Evolutionary conservation across 2,888 invertebrate species (phyloP), one percentile per base, ranked within the genome.

Genomic region (Apodemia zela): DNA sequence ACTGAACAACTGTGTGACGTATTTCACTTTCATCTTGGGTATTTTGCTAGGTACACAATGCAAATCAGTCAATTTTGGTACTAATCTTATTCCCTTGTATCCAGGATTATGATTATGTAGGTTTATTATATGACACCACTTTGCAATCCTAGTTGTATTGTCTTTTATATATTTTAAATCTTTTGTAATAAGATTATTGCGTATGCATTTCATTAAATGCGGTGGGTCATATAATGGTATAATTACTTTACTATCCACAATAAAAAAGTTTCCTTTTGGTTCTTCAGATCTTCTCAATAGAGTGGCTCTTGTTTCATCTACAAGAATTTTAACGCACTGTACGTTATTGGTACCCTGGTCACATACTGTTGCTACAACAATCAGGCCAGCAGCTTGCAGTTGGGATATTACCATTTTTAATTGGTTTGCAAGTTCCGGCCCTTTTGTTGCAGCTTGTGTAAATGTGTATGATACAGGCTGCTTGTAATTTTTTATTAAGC

Each of bases 1-100:
- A 47, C 76, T 77, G 59, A 75, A 74, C 29, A 77, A 17, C 60
- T 73, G 75, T 1, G 67, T 64, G 1, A 73, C 75, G 51, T 35
- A 62, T 62, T 65, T 64, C 21, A 61, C 58, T 29, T 61, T 61
- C 38, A 59, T 61, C 15, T 29, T 25, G 0, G 59, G 59, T 17
- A 62, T 54, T 51, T 62, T 62, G 17, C 13, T 21, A 8, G 59
- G 58, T 15, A 58, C 33, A 45, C 57, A 61, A 38, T 51, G 64
- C 6, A 58, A 29, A 17, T 64, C 61, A 10, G 61, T 61, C 38
- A 64, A 61, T 59, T 64, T 64, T 5, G 61, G 58, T 13, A 61
- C 15, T 15, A 61, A 47, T 18, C 59, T 21, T 60, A 63, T 62
- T n/a, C 57, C 38, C 47, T 45, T 65, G 29, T 59, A 64, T 3